Evolutionary conservation across 2,888 invertebrate species (phyloP).

Genomic region (Eristalis arbustorum): DNA sequence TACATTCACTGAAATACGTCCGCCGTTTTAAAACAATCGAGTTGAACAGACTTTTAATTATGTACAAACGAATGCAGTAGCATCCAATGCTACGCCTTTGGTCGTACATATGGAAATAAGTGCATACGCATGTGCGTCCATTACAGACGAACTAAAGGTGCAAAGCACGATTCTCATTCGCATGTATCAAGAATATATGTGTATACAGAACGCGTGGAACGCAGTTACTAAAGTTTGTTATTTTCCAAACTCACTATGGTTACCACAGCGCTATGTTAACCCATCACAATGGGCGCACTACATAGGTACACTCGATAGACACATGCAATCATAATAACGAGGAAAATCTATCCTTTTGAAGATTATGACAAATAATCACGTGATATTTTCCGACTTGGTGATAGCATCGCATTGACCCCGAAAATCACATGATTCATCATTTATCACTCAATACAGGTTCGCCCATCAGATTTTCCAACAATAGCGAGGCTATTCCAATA

Average conservation of each 20-base stretch:
- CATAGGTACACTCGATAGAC: neutral
- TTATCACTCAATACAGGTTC: conserved; percentile 26
- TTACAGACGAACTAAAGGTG: neutral
- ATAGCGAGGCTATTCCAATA: neutral
- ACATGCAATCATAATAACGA: neutral
- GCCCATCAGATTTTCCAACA: conserved; percentile 23
- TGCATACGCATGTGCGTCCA: neutral
- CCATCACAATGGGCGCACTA: neutral
- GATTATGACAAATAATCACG: neutral
- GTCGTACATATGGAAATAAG: neutral
- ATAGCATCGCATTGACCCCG: neutral
- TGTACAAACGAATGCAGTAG: neutral
- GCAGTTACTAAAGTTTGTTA: neutral
- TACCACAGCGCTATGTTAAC: neutral
- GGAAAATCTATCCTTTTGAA: neutral
- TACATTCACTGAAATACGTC: neutral
- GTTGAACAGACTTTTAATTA: neutral
- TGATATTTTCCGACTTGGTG: neutral
- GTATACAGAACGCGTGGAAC: neutral
- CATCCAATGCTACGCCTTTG: neutral
- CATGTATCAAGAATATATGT: neutral
- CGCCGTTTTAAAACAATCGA: neutral
- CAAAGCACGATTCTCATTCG: neutral
- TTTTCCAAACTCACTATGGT: neutral
- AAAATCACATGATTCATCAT: conserved; percentile 51